Base-by-base conservation (phyloP, 2,113 vertebrate species). In the Sturnus vulgaris region DNA sequence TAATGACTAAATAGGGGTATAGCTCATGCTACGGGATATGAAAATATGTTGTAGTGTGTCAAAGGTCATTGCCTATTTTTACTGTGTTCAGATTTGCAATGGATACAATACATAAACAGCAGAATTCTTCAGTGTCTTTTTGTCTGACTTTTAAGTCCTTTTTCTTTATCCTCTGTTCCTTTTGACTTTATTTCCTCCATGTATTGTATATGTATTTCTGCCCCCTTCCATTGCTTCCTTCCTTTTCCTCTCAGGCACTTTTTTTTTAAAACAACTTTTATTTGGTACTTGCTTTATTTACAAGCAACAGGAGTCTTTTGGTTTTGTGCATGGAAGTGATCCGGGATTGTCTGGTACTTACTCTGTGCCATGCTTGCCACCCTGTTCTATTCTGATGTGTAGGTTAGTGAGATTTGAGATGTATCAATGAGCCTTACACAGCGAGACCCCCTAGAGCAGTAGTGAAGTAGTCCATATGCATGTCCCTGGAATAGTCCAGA, bases 341-440 rank as follows among this genome's bases (percentile, higher is more conserved):
- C n/a, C 80, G 53, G 15, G 25, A 40, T 80, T 60, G 55, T 73
- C 20, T 77, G 47, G 25, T 40, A 56, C 12, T 88, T 64, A 14
- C 7, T 25, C 37, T 16, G 2, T 76, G 70, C 31, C 31, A 2
- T 27, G 12, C 39, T 86, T 91, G 15, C 52, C 21, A 65, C 23
- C 9, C 23, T 8, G 1, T 53, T 70, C 50, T 88, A 6, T 82
- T 86, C 40, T 64, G 28, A 52, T 40, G 24, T 37, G 11, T 31
- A 44, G 27, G 44, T 28, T 24, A 10, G 7, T 0, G 0, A 60
- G n/a, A 27, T n/a, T 56, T 25, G 12, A 75, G 33, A 40, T 44
- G 9, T 11, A 3, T 50, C 46, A 30, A 12, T 65, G n/a, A 72
- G n/a, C 25, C 13, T 80, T 79, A 30, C 1, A 1, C 3, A 4